Evolutionary conservation across 2,113 vertebrate genomes (phyloP), one percentile per base, ranked within the genome.

Genomic region (Pachyramphus minor): DNA sequence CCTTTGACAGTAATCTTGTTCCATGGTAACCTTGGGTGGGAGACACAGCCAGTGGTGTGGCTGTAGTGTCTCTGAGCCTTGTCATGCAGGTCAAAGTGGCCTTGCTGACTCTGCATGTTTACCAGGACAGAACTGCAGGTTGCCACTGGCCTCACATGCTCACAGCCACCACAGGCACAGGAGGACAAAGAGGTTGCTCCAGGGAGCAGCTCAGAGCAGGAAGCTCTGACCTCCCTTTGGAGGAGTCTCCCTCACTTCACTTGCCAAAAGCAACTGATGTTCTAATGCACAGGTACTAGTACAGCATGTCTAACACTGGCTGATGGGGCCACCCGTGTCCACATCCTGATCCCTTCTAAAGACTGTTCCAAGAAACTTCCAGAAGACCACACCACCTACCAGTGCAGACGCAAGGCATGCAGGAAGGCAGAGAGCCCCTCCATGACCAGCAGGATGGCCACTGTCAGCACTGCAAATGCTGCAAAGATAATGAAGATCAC

Each of bases 401-500:
- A 99, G 94, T 99, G 98, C 86, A 99, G 98, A 13, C 98, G 97
- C 73, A 99, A 89, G 37, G 98, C 98, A 0, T 99, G 98, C 33
- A 99, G 97, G 80, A 99, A 99, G 59, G 98, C 98, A 0, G 98
- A 99, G 45, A 99, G 98, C 13, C 98, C 98, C 90, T 99, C 98
- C 98, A 99, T 99, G 89, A 99, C 56, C 9, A 99, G 97, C 19
- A 99, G 97, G 92, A 99, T 99, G 69, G 98, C 98, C 1, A 99
- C 94, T 0, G 98, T 98, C 75, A 99, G 96, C 44, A 97, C 95
- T 4, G 98, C 98, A n/a, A 99, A 99, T 0, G 96, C 55, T 0
- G 98, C 98, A 0, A 99, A 99, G 82, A 99, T 96, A 66, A 98
- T 73, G 50, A 98, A 98, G 93, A 98, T 86, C 19, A 91, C n/a